A percentile compares a stretch with the other conserved stretches of the same genome.
Conservation (phyloP, 2,888 invertebrate species). For the Lymantria monacha region DNA sequence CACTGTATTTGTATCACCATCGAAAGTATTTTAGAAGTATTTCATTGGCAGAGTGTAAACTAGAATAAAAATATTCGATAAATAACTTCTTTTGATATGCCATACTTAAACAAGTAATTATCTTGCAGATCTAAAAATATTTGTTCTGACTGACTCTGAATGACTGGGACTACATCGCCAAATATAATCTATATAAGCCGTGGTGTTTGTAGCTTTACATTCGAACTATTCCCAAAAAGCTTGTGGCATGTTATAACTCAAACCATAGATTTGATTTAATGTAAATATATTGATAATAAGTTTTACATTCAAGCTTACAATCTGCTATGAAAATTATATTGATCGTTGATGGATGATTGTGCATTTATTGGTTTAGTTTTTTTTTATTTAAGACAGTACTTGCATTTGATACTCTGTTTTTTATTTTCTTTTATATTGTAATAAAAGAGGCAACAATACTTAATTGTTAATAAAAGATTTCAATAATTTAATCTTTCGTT, state of each 20-base stretch:
- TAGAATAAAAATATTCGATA: conserved; percentile 3
- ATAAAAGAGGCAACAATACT: conserved; percentile 60
- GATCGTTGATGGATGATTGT: conserved; percentile 11
- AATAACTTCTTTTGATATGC: background rate
- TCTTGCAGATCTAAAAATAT: too few relatives aligned
- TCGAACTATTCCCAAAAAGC: too few relatives aligned
- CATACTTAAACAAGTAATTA: background rate
- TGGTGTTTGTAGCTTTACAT: too few relatives aligned
- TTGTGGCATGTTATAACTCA: too few relatives aligned
- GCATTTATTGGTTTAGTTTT: conserved; percentile 25
- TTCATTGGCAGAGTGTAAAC: conserved; percentile 14
- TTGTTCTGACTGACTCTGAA: too few relatives aligned
- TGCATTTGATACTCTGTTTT: conserved; percentile 29
- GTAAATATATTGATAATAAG: too few relatives aligned
- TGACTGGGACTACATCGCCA: too few relatives aligned
- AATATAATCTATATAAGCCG: too few relatives aligned
- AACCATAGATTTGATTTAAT: too few relatives aligned
- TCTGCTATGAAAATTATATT: conserved; percentile 9
- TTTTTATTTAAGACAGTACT: conserved; percentile 17
- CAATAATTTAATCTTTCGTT: conserved; percentile 12
- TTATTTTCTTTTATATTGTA: conserved; percentile 32
- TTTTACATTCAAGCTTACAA: conserved; percentile 12
- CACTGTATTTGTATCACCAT: conserved; percentile 12
- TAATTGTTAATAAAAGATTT: conserved; percentile 60
- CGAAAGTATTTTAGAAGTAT: conserved; percentile 15